Conservation (phyloP, 92 coral and sea anemone genomes). For the Porites cylindrica region DNA sequence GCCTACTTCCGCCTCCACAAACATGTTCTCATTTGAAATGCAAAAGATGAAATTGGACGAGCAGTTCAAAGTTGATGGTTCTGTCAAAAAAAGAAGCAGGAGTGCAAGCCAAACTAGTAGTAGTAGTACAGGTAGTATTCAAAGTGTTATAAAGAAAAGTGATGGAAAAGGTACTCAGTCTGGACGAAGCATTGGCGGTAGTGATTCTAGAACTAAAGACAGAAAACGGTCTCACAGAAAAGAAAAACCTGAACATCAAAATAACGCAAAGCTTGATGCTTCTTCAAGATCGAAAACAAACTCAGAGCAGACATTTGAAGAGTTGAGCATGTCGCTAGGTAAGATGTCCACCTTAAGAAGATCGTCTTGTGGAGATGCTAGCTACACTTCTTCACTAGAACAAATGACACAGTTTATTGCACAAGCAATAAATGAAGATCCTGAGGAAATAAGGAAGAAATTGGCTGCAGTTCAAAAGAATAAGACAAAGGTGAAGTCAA, state of each 20-base stretch:
- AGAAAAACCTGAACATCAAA: slow-evolving; percentile 25
- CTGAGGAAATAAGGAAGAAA: slow-evolving; percentile 74
- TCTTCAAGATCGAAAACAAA: neutral
- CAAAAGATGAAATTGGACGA: slow-evolving; percentile 68
- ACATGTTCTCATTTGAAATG: slow-evolving; percentile 22
- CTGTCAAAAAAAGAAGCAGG: slow-evolving; percentile 57
- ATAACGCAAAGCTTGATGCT: neutral
- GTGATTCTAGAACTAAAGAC: slow-evolving; percentile 12
- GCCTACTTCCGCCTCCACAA: neutral
- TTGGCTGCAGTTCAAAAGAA: slow-evolving; percentile 72
- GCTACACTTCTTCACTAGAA: slow-evolving; percentile 21
- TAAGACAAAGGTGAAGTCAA: slow-evolving; percentile 52
- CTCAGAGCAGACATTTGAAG: slow-evolving; percentile 63
- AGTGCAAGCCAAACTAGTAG: slow-evolving; percentile 76
- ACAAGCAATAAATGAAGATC: slow-evolving; percentile 79
- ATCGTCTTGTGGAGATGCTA: slow-evolving; percentile 36
- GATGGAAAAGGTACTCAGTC: slow-evolving; percentile 31
- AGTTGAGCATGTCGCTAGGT: neutral
- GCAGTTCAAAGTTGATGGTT: slow-evolving; percentile 52
- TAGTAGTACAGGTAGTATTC: slow-evolving; percentile 81
- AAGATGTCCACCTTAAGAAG: slow-evolving; percentile 10
- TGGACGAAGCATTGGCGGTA: slow-evolving; percentile 15
- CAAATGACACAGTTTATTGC: slow-evolving; percentile 69
- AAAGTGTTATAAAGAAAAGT: slow-evolving; percentile 77
- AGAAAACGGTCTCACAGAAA: slow-evolving; percentile 22